These are phyloP conservation scores for Callopanchax toddi DNA, from an alignment of 2,113 vertebrate genomes.

Conservation along the genomic window DNA sequence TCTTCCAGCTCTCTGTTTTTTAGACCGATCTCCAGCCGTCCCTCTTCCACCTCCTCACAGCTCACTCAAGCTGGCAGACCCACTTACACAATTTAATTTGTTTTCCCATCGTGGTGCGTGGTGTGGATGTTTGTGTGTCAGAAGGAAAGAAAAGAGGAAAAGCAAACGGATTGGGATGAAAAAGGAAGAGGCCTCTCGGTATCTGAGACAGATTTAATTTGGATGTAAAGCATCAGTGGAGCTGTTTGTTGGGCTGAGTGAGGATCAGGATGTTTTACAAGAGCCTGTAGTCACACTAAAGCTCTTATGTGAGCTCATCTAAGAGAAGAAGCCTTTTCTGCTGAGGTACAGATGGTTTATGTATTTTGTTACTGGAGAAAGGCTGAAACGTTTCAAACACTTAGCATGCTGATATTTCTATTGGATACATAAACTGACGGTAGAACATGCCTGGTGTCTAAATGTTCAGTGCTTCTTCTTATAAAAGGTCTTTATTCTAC, in stretches of 20 bases:
- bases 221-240: conserved; percentile 7
- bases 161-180: conserved; percentile 3
- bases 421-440: no score
- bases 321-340: background rate
- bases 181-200: background rate
- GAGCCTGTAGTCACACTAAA: background rate
- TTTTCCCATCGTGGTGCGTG: conserved; percentile 15
- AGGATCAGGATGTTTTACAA: conserved; percentile 1
- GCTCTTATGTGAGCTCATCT: background rate
- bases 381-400: no score
- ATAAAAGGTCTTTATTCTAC: no score
- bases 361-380: no score
- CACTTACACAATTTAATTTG: conserved; percentile 40
- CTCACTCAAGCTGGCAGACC: background rate
- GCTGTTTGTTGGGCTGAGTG: background rate
- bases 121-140: background rate
- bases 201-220: conserved; percentile 40
- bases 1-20: background rate
- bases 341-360: no score
- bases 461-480: no score
- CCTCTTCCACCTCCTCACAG: background rate
- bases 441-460: no score
- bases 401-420: no score
- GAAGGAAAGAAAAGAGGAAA: background rate
- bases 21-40: background rate